Conservation (phyloP, 2,888 invertebrate genomes). For the Epinotia ramella region DNA sequence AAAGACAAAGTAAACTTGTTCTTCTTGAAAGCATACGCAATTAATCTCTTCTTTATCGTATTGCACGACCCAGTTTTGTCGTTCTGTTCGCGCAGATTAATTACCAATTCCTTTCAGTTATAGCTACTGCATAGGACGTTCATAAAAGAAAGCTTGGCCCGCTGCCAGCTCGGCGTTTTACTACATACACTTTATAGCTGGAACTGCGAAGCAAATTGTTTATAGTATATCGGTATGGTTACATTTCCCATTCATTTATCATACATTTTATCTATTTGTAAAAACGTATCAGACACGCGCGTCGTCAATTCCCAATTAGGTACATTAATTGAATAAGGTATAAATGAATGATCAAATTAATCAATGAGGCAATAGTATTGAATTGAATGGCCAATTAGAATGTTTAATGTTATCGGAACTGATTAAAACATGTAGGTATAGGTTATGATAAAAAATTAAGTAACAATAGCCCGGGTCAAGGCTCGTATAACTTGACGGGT, state of each 20-base stretch:
- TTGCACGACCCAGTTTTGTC: constrained; percentile 62
- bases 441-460: constrained; percentile 15
- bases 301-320: background rate
- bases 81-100: constrained; percentile 61
- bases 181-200: constrained; percentile 39
- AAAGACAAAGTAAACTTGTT: constrained; percentile 30
- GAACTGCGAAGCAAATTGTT: constrained; percentile 47
- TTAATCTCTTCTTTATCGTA: constrained; percentile 64
- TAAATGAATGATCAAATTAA: background rate
- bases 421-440: constrained; percentile 17
- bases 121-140: constrained; percentile 62
- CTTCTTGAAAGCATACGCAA: constrained; percentile 43
- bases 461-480: constrained; percentile 40
- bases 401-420: constrained; percentile 31
- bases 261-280: constrained; percentile 1
- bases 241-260: constrained; percentile 45
- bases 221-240: constrained; percentile 49
- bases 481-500: constrained; percentile 21
- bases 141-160: constrained; percentile 65
- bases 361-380: constrained; percentile 1
- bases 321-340: background rate
- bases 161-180: constrained; percentile 61
- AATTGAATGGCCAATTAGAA: constrained; percentile 28
- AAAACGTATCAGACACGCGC: background rate
- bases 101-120: constrained; percentile 67